These are phyloP conservation scores for Echinops telfairi DNA, from an alignment of 2,113 vertebrate genomes.

Conservation along the genomic window DNA sequence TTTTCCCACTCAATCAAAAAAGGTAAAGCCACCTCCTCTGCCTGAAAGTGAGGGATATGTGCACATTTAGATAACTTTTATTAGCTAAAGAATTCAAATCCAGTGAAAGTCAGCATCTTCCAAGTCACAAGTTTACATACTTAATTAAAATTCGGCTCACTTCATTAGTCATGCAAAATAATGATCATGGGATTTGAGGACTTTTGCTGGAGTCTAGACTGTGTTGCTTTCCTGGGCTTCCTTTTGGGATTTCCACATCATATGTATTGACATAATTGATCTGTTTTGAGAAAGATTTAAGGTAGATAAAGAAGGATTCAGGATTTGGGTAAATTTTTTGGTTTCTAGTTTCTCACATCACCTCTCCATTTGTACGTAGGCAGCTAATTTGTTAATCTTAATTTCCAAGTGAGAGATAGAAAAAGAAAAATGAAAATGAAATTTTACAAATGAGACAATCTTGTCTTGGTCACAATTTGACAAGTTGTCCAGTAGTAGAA, in stretches of 20 bases:
- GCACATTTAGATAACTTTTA: slow-evolving; percentile 70
- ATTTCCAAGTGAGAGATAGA: background rate
- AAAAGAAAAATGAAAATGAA: background rate
- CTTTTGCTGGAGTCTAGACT: slow-evolving; percentile 51
- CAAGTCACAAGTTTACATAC: slow-evolving; percentile 66
- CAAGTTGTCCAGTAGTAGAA: background rate
- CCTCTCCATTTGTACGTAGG: background rate
- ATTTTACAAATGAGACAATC: background rate
- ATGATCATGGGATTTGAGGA: slow-evolving; percentile 65
- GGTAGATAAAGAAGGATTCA: background rate
- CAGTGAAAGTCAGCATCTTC: slow-evolving; percentile 72
- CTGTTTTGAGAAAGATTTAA: slow-evolving; percentile 4
- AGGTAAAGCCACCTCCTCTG: slow-evolving; percentile 24
- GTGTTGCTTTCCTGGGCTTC: slow-evolving; percentile 34
- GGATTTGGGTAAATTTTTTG: background rate
- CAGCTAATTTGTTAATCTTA: background rate
- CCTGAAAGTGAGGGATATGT: slow-evolving; percentile 57
- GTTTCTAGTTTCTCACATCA: background rate
- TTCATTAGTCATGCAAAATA: slow-evolving; percentile 74
- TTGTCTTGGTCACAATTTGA: background rate
- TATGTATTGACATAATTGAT: background rate
- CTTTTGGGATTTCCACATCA: background rate
- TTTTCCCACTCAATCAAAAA: slow-evolving; percentile 65
- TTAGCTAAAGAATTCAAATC: slow-evolving; percentile 71
- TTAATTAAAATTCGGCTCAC: slow-evolving; percentile 77